Percentiles rank a stretch among this genome's conserved stretches.
These are phyloP conservation scores for Tetraneura akinire DNA, from an alignment of 1,140 invertebrate species.

Conservation along the genomic window DNA sequence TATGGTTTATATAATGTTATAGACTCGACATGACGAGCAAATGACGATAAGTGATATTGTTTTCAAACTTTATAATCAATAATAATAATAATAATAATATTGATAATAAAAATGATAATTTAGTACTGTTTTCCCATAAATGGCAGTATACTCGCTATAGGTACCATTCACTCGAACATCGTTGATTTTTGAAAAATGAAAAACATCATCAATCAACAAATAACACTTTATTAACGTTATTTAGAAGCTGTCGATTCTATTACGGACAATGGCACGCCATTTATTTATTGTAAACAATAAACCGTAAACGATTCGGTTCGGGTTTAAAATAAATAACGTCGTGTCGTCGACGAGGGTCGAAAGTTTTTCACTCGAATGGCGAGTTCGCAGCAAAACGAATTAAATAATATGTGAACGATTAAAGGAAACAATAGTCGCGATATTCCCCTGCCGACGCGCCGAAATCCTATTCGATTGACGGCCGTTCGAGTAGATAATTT, in stretches of 20 bases:
- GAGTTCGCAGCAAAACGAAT: constrained; percentile 3
- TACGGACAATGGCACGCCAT: not conserved
- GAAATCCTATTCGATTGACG: not conserved
- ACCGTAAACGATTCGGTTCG: not conserved
- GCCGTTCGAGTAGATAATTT: not conserved
- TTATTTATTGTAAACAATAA: not conserved
- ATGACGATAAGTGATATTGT: too few relatives aligned
- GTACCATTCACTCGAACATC: too few relatives aligned
- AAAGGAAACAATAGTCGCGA: not conserved
- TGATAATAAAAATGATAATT: too few relatives aligned
- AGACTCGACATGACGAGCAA: too few relatives aligned
- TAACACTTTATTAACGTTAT: too few relatives aligned
- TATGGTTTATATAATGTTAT: too few relatives aligned
- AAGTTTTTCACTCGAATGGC: constrained; percentile 14
- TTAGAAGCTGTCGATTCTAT: not conserved
- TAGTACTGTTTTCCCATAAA: too few relatives aligned
- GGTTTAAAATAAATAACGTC: not conserved
- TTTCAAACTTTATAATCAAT: too few relatives aligned
- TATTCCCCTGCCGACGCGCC: not conserved
- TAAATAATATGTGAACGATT: constrained; percentile 21
- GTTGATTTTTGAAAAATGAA: too few relatives aligned
- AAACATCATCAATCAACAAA: too few relatives aligned
- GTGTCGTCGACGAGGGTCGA: not conserved
- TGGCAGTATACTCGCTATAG: too few relatives aligned
- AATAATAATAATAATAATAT: too few relatives aligned